A percentile compares a stretch with the other conserved stretches of the same genome.
phyloP scores from a whole-genome alignment of 2,888 invertebrate species.

The Sinotaia quadrata region DNA sequence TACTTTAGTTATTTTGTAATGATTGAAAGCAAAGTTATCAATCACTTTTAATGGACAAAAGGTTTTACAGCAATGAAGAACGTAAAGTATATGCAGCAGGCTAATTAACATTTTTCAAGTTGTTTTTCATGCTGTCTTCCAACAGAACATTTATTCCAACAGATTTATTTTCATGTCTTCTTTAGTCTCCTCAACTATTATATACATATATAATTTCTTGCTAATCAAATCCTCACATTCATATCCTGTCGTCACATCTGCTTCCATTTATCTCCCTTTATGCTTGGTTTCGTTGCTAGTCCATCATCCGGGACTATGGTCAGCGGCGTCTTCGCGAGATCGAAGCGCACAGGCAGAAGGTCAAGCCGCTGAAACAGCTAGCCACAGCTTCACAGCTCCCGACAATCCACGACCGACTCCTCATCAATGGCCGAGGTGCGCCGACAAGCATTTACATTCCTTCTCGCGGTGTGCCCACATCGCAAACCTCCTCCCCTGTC shows the following conservation, averaged over 20 bases:
- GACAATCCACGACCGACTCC: slow-evolving; percentile 27
- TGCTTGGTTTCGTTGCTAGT: slow-evolving; percentile 37
- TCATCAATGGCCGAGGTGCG: slow-evolving; percentile 31
- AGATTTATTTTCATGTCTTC: too few species aligned
- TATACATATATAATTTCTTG: slow-evolving; percentile 5
- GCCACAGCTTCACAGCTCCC: slow-evolving; percentile 7
- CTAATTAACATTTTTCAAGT: too few species aligned
- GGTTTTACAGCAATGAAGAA: too few species aligned
- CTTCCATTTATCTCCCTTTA: background rate
- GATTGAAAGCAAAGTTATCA: too few species aligned
- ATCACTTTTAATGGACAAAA: too few species aligned
- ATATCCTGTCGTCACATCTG: background rate
- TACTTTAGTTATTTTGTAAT: too few species aligned
- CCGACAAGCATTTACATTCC: slow-evolving; percentile 14
- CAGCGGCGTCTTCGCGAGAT: slow-evolving; percentile 59
- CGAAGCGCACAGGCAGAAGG: slow-evolving; percentile 56
- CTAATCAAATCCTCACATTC: background rate
- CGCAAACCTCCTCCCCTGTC: background rate
- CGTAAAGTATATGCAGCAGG: too few species aligned
- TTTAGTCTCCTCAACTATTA: too few species aligned
- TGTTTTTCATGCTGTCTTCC: too few species aligned
- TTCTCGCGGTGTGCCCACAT: background rate
- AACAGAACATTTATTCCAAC: too few species aligned
- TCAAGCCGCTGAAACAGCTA: slow-evolving; percentile 40
- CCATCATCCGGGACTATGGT: slow-evolving; percentile 62